Evolutionary conservation across 2,888 invertebrate genomes (phyloP).

Genomic region (Drosophila kuntzei): DNA sequence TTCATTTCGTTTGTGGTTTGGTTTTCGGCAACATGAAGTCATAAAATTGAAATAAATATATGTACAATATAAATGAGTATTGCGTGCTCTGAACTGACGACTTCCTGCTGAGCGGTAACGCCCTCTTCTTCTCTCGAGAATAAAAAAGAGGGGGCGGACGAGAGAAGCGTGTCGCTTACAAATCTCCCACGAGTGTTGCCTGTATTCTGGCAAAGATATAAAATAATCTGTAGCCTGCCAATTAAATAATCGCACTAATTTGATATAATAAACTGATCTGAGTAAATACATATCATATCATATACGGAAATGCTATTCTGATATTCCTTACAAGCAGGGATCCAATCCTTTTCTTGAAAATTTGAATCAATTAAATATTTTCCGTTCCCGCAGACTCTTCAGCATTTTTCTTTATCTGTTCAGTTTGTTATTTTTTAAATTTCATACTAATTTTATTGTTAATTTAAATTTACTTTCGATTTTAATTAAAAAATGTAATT

Average conservation of each 20-base stretch:
- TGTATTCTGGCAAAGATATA: background rate
- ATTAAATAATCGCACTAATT: conserved; percentile 15
- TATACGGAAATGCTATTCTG: background rate
- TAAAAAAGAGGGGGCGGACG: background rate
- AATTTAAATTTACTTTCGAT: no score
- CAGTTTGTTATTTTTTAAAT: no score
- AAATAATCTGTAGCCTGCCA: conserved; percentile 1
- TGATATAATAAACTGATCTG: background rate
- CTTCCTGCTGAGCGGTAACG: conserved; percentile 67
- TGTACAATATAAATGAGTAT: background rate
- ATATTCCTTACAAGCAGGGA: background rate
- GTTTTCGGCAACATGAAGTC: conserved; percentile 72
- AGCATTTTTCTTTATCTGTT: no score
- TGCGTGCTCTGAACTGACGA: conserved; percentile 42
- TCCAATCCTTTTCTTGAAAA: no score
- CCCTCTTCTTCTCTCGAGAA: conserved; percentile 38
- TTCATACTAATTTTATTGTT: no score
- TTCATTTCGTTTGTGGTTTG: conserved; percentile 78
- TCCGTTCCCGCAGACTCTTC: no score
- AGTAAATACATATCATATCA: background rate
- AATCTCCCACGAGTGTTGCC: conserved; percentile 59
- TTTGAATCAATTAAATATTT: no score
- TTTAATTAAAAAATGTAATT: no score
- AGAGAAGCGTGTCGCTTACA: conserved; percentile 51
- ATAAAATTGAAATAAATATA: conserved; percentile 82